Base-by-base conservation (phyloP, 2,113 vertebrate genomes). In the Hystrix cristata region DNA sequence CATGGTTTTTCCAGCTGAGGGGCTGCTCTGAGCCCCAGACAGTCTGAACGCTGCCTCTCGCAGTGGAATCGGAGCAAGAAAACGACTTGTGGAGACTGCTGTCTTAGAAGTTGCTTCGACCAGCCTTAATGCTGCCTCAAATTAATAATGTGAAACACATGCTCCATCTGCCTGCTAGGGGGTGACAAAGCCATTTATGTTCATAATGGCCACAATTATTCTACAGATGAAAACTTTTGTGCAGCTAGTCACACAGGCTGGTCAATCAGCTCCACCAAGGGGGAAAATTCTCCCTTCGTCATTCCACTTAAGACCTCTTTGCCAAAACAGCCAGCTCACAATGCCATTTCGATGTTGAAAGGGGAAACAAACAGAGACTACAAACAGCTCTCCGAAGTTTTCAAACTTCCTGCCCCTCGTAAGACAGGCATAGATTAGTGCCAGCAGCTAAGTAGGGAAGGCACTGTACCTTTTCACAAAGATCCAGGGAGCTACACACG, bases 131-230 rank as follows among this genome's bases (percentile, higher is more conserved):
- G 60, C 69, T 6, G 80, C 87, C 72, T 90, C 16, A 0, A 67
- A 91, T 97, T 87, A 87, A 96, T 95, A 98, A 98, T 97, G 82
- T 60, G 82, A 97, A 98, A 94, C 96, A 97, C 91, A 97, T 94
- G 97, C 79, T 95, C 94, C 82, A 84, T 95, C 93, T 87, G 96
- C 95, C 94, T 93, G 92, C 79, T 84, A 19, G 64, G 55, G 79
- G 86, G 86, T 96, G 96, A 97, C 97, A 97, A 74, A 91, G 88
- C 82, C 92, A 91, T 65, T 98, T 78, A 85, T 83, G 92, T 76
- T 91, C 76, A 59, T 85, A 90, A 95, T 64, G 92, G 96, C 64
- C 94, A 95, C 91, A 89, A 96, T 96, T 83, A 94, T 95, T 89
- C 90, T 88, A 80, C 91, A 72, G 92, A 97, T 83, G 94, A 96